Evolutionary conservation across 2,888 invertebrate species (phyloP).

Genomic region (Melangyna quadrimaculata): DNA sequence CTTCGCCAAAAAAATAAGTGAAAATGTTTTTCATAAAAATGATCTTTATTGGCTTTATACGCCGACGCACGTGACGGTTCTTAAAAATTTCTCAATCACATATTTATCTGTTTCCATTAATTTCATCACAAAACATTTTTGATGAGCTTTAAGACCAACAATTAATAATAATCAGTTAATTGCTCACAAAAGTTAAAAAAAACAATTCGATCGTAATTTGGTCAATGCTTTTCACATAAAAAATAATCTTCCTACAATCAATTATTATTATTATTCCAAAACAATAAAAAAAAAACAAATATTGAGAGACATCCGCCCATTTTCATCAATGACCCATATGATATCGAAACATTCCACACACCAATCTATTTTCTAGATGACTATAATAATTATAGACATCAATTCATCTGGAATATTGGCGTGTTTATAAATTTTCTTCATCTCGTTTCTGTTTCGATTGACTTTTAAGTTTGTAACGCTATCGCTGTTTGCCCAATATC

Average conservation of each 20-base stretch:
- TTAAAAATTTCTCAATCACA: too few species aligned
- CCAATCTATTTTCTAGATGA: neutral
- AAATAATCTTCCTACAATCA: neutral
- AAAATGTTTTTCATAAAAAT: too few species aligned
- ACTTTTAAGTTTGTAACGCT: neutral
- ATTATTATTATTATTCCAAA: neutral
- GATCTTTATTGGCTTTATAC: too few species aligned
- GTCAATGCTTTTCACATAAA: neutral
- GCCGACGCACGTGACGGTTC: too few species aligned
- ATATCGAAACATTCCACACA: conserved; percentile 17
- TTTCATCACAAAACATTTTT: too few species aligned
- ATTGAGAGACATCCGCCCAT: conserved; percentile 5
- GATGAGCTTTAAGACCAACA: neutral
- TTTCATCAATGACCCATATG: neutral
- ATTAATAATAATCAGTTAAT: neutral
- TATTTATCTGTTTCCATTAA: too few species aligned
- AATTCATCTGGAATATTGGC: conserved; percentile 8
- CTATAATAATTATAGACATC: neutral
- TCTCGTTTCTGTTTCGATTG: conserved; percentile 1
- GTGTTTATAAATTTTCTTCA: neutral
- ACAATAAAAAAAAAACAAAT: conserved; percentile 2
- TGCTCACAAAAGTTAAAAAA: too few species aligned
- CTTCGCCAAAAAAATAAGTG: too few species aligned
- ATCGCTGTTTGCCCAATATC: neutral
- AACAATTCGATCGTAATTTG: neutral